Evolutionary conservation across 2,113 vertebrate species (phyloP).

Genomic region (Psilopogon haemacephalus): DNA sequence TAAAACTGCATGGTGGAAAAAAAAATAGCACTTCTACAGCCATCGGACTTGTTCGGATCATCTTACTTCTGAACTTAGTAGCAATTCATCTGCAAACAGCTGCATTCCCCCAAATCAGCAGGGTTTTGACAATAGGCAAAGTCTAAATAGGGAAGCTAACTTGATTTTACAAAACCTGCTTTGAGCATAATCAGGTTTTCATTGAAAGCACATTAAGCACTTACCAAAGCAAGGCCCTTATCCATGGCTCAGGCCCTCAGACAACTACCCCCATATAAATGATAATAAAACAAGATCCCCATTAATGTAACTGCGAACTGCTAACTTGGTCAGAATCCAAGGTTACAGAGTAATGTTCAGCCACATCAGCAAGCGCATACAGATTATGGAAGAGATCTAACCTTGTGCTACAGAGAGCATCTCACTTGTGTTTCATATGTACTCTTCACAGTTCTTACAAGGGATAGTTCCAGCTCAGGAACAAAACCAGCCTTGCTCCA

Average conservation of each 20-base stretch:
- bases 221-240: background rate
- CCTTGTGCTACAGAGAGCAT: background rate
- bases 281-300: background rate
- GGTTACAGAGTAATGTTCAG: background rate
- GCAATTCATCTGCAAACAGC: background rate
- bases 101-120: background rate
- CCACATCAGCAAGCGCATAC: background rate
- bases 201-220: background rate
- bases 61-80: background rate
- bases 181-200: background rate
- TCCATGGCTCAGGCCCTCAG: background rate
- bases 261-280: background rate
- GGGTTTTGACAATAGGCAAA: background rate
- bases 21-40: background rate
- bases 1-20: background rate
- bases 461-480: slow-evolving; percentile 43
- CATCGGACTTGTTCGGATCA: background rate
- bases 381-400: background rate
- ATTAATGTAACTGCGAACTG: background rate
- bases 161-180: background rate
- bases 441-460: slow-evolving; percentile 50
- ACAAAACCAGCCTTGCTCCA: slow-evolving; percentile 56
- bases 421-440: background rate
- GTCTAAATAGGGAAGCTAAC: background rate
- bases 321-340: slow-evolving; percentile 11